phyloP scores from a whole-genome alignment of 2,797 vertebrate species.

The Caiman crocodilus region DNA sequence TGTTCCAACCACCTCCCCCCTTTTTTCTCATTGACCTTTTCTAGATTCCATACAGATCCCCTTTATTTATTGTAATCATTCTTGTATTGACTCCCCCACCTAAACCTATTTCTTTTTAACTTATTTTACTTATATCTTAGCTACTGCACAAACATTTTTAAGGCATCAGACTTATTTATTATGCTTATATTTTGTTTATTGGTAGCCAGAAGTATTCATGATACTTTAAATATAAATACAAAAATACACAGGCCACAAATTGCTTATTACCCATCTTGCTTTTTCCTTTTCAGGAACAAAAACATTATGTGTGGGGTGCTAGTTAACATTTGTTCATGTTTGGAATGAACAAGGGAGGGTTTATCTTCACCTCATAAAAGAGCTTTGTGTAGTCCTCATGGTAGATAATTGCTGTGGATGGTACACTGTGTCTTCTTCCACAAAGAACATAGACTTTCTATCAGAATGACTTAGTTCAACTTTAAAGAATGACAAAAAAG shows the following conservation, averaged over 20 bases:
- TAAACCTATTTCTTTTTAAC: neutral
- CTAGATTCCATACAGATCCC: neutral
- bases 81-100: neutral
- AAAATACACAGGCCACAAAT: neutral
- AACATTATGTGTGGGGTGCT: neutral
- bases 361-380: conserved; percentile 34
- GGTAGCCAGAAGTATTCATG: neutral
- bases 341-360: conserved; percentile 31
- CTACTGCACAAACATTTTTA: neutral
- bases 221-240: neutral
- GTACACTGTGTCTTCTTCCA: neutral
- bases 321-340: conserved; percentile 21
- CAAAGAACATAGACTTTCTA: conserved; percentile 58
- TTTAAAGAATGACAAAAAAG: conserved; percentile 50
- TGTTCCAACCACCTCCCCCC: conserved; percentile 12
- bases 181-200: neutral
- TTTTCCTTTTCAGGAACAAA: neutral
- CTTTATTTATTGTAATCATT: neutral
- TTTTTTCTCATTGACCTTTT: conserved; percentile 15
- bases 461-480: conserved; percentile 49
- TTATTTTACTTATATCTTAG: neutral
- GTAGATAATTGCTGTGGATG: conserved; percentile 10
- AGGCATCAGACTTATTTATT: neutral
- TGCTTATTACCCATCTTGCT: neutral
- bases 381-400: neutral